Conservation (phyloP, 2,888 invertebrate species). For the Hirtodrosophila trivittata region DNA sequence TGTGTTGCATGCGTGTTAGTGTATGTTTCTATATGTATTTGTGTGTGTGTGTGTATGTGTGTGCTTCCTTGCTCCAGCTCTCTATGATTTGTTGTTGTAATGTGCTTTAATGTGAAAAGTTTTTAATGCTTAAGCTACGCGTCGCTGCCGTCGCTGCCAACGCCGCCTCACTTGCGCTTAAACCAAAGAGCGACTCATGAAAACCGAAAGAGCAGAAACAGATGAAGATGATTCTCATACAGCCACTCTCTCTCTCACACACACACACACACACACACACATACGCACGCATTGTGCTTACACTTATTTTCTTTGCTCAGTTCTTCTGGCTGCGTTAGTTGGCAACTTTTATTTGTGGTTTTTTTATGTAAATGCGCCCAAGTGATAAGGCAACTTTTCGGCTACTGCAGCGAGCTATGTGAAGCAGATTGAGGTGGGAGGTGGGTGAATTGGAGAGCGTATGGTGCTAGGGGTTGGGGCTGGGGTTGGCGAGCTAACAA, state of each 20-base stretch:
- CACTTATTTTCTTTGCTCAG: slow-evolving; percentile 65
- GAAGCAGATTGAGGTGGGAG: neutral
- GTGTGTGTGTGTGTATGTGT: slow-evolving; percentile 36
- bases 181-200: slow-evolving; percentile 30
- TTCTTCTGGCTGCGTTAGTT: slow-evolving; percentile 72
- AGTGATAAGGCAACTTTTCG: slow-evolving; percentile 80
- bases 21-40: slow-evolving; percentile 27
- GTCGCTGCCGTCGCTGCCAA: slow-evolving; percentile 28
- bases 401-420: slow-evolving; percentile 58
- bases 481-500: slow-evolving; percentile 23
- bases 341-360: slow-evolving; percentile 80
- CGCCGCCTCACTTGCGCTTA: slow-evolving; percentile 29
- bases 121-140: slow-evolving; percentile 78
- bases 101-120: slow-evolving; percentile 80
- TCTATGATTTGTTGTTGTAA: slow-evolving; percentile 80
- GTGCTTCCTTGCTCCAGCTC: slow-evolving; percentile 50
- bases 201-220: slow-evolving; percentile 10
- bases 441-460: slow-evolving; percentile 2
- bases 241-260: slow-evolving; percentile 18
- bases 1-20: slow-evolving; percentile 72
- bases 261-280: slow-evolving; percentile 7
- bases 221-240: slow-evolving; percentile 42
- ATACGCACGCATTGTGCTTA: slow-evolving; percentile 33
- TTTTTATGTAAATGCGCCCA: slow-evolving; percentile 80
- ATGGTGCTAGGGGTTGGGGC: neutral